A percentile compares a stretch with the other conserved stretches of the same genome.
Conservation (phyloP, 2,113 vertebrate species). For the Hippocampus zosterae region DNA sequence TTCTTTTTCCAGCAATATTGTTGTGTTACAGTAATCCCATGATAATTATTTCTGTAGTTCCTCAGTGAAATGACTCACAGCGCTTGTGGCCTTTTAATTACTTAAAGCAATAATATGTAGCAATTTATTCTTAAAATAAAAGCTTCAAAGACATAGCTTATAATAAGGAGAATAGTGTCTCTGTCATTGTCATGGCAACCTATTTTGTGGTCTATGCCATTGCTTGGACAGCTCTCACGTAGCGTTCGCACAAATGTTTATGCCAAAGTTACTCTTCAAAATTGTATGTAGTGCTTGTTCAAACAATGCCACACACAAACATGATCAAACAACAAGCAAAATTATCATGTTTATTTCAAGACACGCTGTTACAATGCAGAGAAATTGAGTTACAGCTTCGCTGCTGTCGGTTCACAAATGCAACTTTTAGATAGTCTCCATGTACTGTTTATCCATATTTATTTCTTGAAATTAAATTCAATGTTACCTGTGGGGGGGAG, state of each 20-base stretch:
- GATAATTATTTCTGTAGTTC: not conserved
- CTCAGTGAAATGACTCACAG: slow-evolving; percentile 8
- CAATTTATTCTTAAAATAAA: slow-evolving; percentile 11
- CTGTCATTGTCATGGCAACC: slow-evolving; percentile 3
- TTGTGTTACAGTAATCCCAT: slow-evolving; percentile 10
- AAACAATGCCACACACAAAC: not conserved
- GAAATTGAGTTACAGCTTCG: not conserved
- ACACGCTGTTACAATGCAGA: not conserved
- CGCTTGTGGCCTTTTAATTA: slow-evolving; percentile 16
- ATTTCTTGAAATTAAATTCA: not conserved
- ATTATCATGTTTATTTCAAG: slow-evolving; percentile 2
- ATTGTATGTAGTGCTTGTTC: not conserved
- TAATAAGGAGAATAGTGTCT: slow-evolving; percentile 11
- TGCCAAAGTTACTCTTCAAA: not conserved
- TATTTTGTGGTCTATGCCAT: not conserved
- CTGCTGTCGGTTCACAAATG: not conserved
- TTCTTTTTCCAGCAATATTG: slow-evolving; percentile 9
- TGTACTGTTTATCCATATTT: not conserved
- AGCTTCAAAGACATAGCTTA: slow-evolving; percentile 10
- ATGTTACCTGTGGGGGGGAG: not conserved
- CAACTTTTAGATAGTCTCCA: not conserved
- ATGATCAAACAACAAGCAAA: not conserved
- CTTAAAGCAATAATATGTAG: slow-evolving; percentile 9
- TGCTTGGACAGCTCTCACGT: slow-evolving; percentile 1
- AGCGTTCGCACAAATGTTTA: not conserved